Evolutionary conservation across 2,888 invertebrate species (phyloP).

Genomic region (Limenitis camilla): DNA sequence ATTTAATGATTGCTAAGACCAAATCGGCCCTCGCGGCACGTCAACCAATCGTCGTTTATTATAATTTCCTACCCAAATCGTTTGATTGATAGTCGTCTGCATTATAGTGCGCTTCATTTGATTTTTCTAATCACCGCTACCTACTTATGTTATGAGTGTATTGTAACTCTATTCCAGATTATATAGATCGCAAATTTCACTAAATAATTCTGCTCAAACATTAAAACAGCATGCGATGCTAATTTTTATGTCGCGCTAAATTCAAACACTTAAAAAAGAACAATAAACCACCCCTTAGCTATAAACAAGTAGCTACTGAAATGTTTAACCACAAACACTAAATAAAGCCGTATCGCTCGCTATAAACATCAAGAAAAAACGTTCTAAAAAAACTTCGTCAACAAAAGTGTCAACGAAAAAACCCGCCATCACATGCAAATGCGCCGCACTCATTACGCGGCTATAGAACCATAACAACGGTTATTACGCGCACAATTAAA

Average conservation of each 20-base stretch:
- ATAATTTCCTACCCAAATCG: conserved; percentile 42
- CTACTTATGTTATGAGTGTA: background rate
- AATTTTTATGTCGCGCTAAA: conserved; percentile 29
- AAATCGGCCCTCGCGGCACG: conserved; percentile 63
- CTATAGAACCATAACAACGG: conserved; percentile 71
- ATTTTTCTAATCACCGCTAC: conserved; percentile 12
- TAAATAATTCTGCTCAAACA: background rate
- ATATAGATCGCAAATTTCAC: background rate
- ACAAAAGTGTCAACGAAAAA: conserved; percentile 62
- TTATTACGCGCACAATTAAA: conserved; percentile 70
- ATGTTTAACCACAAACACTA: conserved; percentile 68
- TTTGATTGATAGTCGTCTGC: conserved; percentile 29
- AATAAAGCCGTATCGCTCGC: conserved; percentile 60
- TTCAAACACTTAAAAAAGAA: conserved; percentile 50
- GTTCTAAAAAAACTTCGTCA: conserved; percentile 59
- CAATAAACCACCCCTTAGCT: conserved; percentile 56
- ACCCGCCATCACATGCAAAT: conserved; percentile 69
- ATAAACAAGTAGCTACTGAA: conserved; percentile 64
- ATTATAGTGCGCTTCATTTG: conserved; percentile 1
- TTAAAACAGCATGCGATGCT: conserved; percentile 1
- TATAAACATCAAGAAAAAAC: conserved; percentile 59
- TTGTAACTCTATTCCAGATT: background rate
- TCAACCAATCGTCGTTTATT: conserved; percentile 53
- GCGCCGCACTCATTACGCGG: conserved; percentile 63
- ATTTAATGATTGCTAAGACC: conserved; percentile 74